Evolutionary conservation across 2,797 vertebrate species (phyloP).

Genomic region (Dermochelys coriacea): DNA sequence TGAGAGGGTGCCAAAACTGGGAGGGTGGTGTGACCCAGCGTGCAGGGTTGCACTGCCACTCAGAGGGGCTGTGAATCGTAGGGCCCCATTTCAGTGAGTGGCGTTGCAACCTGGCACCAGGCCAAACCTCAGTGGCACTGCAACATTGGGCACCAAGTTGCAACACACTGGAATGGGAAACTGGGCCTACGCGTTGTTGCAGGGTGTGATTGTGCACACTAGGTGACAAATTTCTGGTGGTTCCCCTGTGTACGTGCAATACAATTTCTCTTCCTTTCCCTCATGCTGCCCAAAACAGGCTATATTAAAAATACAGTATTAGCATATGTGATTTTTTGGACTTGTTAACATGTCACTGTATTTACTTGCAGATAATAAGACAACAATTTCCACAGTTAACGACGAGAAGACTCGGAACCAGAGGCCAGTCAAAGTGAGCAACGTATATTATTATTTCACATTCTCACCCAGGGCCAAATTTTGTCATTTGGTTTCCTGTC

Average conservation of each 20-base stretch:
- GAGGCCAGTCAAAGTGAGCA: constrained; percentile 98
- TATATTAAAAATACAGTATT: not conserved
- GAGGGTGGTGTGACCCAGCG: not conserved
- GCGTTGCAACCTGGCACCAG: not conserved
- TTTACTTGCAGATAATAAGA: constrained; percentile 93
- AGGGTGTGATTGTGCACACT: not conserved
- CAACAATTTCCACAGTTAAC: constrained; percentile 98
- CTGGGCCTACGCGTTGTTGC: not conserved
- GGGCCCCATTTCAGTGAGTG: not conserved
- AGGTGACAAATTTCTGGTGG: not conserved
- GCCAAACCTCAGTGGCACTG: not conserved
- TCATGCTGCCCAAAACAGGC: not conserved
- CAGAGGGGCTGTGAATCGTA: not conserved
- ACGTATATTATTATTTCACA: not conserved
- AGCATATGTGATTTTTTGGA: not conserved
- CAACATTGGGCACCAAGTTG: not conserved
- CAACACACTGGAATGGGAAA: not conserved
- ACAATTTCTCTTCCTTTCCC: not conserved
- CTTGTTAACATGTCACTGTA: constrained; percentile 49
- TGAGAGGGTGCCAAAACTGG: not conserved
- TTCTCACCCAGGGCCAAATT: not conserved
- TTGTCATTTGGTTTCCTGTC: not conserved
- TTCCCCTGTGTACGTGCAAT: not conserved
- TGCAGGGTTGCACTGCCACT: too few species aligned
- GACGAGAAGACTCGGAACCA: constrained; percentile 95